Conservation (phyloP, 2,888 invertebrate species). For the Lasius platythorax region DNA sequence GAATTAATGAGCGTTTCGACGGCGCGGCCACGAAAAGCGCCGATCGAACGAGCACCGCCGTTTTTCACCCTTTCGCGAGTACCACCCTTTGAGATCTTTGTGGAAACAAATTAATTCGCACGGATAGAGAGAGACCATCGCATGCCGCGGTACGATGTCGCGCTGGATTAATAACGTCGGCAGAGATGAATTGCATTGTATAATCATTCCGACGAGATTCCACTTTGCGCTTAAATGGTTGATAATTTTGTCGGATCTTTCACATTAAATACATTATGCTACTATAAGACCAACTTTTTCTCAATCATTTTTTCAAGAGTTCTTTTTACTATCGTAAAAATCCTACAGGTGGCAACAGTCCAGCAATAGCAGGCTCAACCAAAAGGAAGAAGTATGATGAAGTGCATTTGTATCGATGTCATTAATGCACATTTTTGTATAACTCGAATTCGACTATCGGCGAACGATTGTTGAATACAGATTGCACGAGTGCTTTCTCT, state of each 20-base stretch:
- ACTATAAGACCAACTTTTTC: not conserved
- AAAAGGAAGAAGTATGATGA: not conserved
- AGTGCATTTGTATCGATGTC: not conserved
- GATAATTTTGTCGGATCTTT: conserved; percentile 10
- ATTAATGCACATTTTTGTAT: not conserved
- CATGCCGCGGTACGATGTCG: not conserved
- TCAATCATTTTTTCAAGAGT: not conserved
- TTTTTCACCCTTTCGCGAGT: conserved; percentile 19
- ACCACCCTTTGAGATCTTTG: conserved; percentile 32
- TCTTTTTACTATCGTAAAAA: not conserved
- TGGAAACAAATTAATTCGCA: conserved; percentile 47
- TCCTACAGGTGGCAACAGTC: not conserved
- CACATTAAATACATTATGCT: not conserved
- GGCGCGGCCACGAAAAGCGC: conserved; percentile 34
- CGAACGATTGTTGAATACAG: conserved; percentile 11
- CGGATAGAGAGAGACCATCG: conserved; percentile 24
- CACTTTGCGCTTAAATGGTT: not conserved
- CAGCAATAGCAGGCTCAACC: not conserved
- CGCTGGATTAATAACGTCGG: not conserved
- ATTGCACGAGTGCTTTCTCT: conserved; percentile 5
- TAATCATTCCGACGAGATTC: not conserved
- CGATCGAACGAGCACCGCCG: conserved; percentile 20
- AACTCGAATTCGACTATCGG: not conserved
- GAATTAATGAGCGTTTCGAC: conserved; percentile 55
- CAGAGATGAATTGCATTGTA: not conserved